A percentile compares a stretch with the other conserved stretches of the same genome.
phyloP scores from a whole-genome alignment of 2,113 vertebrate genomes.

The Albula goreensis region DNA sequence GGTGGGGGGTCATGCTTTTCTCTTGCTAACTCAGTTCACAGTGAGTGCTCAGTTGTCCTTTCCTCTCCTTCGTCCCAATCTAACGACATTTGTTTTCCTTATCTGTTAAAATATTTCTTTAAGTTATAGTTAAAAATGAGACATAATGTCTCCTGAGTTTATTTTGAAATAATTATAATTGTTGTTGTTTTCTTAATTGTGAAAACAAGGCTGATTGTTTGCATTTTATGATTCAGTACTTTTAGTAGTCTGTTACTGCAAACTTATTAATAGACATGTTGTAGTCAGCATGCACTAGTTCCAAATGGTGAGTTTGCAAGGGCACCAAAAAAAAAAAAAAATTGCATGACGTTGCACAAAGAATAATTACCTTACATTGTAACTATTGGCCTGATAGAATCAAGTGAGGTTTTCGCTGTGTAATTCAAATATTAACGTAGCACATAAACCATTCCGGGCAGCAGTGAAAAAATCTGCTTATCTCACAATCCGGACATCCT shows the following conservation, averaged over 20 bases:
- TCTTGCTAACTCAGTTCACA: constrained; percentile 47
- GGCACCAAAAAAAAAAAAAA: constrained; percentile 39
- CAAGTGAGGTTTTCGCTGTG: constrained; percentile 51
- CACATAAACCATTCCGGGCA: constrained; percentile 64
- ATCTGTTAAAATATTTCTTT: constrained; percentile 21
- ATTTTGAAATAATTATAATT: too few species aligned
- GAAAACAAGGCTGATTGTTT: constrained; percentile 23
- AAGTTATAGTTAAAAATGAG: too few species aligned
- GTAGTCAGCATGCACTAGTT: constrained; percentile 37
- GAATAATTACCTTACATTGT: constrained; percentile 62
- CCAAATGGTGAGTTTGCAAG: constrained; percentile 33
- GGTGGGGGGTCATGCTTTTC: constrained; percentile 54
- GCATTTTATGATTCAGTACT: constrained; percentile 51
- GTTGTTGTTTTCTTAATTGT: background rate
- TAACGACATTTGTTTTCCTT: constrained; percentile 38
- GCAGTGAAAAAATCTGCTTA: constrained; percentile 54
- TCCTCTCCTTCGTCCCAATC: constrained; percentile 43
- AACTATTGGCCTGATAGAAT: constrained; percentile 62
- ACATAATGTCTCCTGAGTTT: too few species aligned
- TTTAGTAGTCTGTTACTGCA: constrained; percentile 50
- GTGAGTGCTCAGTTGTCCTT: constrained; percentile 49
- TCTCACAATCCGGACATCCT: constrained; percentile 59
- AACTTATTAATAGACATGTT: constrained; percentile 62
- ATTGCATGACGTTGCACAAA: constrained; percentile 65
- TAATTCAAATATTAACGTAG: constrained; percentile 59